Evolutionary conservation across 2,797 vertebrate species (phyloP).

Genomic region (Clarias laeviceps): DNA sequence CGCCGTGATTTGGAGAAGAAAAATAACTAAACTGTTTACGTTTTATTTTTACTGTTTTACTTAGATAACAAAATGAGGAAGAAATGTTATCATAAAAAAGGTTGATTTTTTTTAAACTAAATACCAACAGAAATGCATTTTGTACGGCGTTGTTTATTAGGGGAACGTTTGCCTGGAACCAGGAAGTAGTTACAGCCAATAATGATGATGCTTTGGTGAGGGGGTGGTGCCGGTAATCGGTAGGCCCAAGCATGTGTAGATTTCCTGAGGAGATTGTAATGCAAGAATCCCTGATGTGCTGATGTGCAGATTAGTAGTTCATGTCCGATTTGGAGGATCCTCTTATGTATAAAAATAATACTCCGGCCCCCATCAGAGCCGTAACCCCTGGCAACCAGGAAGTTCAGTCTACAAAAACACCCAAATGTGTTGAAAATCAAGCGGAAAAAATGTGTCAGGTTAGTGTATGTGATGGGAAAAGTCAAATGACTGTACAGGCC

Average conservation of each 20-base stretch:
- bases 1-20: not conserved
- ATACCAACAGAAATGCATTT: not conserved
- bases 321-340: not conserved
- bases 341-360: not conserved
- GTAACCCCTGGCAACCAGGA: slow-evolving; percentile 6
- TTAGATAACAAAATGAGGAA: no score
- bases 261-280: not conserved
- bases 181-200: not conserved
- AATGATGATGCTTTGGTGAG: not conserved
- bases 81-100: not conserved
- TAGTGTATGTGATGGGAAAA: slow-evolving; percentile 18
- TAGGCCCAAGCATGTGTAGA: not conserved
- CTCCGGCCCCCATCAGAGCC: not conserved
- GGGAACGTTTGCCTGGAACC: not conserved
- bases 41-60: not conserved
- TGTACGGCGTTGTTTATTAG: not conserved
- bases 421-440: slow-evolving; percentile 6
- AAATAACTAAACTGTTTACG: not conserved
- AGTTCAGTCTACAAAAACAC: not conserved
- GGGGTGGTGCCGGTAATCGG: not conserved
- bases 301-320: not conserved
- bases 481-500: not conserved
- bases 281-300: not conserved
- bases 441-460: slow-evolving; percentile 5
- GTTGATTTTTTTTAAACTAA: not conserved